These are phyloP conservation scores for Sebastes taczanowskii DNA, from an alignment of 2,797 vertebrate genomes.

Conservation along the genomic window DNA sequence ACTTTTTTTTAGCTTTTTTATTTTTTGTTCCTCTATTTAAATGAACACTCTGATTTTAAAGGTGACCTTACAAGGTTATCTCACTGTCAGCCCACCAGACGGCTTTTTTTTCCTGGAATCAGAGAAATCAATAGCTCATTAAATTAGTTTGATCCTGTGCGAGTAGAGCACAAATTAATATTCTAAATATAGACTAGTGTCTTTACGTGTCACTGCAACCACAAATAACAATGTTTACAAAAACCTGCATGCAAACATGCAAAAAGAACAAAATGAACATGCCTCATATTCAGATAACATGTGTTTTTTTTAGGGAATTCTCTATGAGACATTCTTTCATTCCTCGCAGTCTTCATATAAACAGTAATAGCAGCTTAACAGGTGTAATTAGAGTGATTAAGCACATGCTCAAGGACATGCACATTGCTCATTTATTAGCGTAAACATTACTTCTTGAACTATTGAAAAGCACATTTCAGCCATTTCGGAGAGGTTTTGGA, in stretches of 20 bases:
- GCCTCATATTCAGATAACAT: background rate
- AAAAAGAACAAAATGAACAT: background rate
- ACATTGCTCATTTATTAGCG: background rate
- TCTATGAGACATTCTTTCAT: background rate
- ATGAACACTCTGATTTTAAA: background rate
- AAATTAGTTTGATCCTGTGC: conserved; percentile 50
- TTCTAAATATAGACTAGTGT: conserved; percentile 28
- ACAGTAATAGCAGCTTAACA: background rate
- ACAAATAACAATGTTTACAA: background rate
- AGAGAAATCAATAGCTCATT: conserved; percentile 73
- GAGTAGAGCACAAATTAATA: background rate
- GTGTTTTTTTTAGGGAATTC: fast-evolving
- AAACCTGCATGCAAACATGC: background rate
- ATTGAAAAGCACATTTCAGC: background rate
- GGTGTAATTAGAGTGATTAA: background rate
- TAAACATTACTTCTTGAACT: too few relatives aligned
- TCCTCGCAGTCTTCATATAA: background rate
- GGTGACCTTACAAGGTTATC: conserved; percentile 5
- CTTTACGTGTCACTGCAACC: background rate
- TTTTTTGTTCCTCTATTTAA: background rate
- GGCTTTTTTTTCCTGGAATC: conserved; percentile 5
- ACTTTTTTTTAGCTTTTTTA: background rate
- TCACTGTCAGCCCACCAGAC: conserved; percentile 13
- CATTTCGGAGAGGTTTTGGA: background rate
- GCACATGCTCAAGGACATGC: background rate